A percentile compares a stretch with the other conserved stretches of the same genome.
Conservation (phyloP, 2,113 vertebrate species). For the Gallinago media region DNA sequence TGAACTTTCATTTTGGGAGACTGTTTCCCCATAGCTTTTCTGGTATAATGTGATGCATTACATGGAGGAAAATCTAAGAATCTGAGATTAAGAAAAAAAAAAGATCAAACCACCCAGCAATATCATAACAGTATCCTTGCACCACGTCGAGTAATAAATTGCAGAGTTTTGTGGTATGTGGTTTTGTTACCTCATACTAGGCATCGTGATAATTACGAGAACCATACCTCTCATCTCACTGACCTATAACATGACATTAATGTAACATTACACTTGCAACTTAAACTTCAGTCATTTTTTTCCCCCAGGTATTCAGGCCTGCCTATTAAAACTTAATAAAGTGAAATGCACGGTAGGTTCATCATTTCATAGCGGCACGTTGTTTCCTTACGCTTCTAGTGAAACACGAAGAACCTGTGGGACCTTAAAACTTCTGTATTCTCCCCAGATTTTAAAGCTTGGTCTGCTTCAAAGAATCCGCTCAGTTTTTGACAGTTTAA, state of each 20-base stretch:
- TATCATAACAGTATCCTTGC: neutral
- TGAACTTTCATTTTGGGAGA: neutral
- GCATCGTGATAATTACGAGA: neutral
- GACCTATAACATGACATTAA: neutral
- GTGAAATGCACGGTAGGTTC: neutral
- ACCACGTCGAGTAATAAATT: neutral
- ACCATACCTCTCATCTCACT: conserved; percentile 2
- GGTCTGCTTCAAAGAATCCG: neutral
- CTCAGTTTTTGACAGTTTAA: neutral
- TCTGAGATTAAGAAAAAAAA: neutral
- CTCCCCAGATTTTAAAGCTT: neutral
- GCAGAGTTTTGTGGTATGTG: neutral
- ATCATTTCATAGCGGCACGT: neutral
- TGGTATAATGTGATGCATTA: neutral
- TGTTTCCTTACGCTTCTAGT: neutral
- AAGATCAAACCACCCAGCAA: neutral
- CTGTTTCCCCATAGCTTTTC: neutral
- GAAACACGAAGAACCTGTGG: neutral
- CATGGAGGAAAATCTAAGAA: neutral
- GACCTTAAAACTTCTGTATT: neutral
- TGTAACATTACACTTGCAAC: neutral
- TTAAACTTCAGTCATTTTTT: neutral
- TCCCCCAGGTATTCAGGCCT: neutral
- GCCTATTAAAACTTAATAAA: neutral
- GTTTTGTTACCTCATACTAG: conserved; percentile 15